Base-by-base conservation (phyloP, 2,888 invertebrate genomes). In the Melangyna quadrimaculata region DNA sequence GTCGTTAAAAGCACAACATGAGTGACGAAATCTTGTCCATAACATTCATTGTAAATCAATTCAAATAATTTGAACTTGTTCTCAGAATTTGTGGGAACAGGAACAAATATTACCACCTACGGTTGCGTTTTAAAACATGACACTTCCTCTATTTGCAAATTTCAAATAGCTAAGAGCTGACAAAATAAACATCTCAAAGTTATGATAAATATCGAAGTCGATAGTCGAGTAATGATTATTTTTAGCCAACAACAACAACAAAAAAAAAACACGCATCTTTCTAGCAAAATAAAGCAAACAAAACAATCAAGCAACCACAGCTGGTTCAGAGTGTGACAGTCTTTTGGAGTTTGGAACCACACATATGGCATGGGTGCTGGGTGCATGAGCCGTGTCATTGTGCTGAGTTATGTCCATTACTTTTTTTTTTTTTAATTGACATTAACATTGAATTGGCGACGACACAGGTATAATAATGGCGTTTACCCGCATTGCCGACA, bases 371-470 rank as follows among this genome's bases (percentile, higher is more conserved):
- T n/a, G 14, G n/a, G n/a, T n/a, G n/a, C n/a, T 43, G 9, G 45
- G 65, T 65, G 45, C 45, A 65, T 29, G 14, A 61, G 79, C 8
- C 45, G 45, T 71, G 79, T 72, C 79, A 79, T 71, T 67, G 74
- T 75, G 70, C 65, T 75, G 43, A 75, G 57, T 24, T 37, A 65
- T 53, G 61, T 27, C 37, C 61, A 61, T 59, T 72, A n/a, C 19
- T 35, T 59, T 35, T 6, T 55, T 67, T 61, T 72, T 45, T 70
- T 48, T 27, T 51, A 75, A 78, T 74, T 84, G 84, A 84, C 84
- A 84, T 84, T 84, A 84, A 84, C 84, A 79, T 80, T 84, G 84
- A 84, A 79, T 77, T 61, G 80, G 65, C 75, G 72, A 72, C 61
- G 71, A 57, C 48, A 63, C 73, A 51, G 61, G 63, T 63, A 63